These are phyloP conservation scores for Uria aalge DNA, from an alignment of 2,113 vertebrate species.

Conservation along the genomic window DNA sequence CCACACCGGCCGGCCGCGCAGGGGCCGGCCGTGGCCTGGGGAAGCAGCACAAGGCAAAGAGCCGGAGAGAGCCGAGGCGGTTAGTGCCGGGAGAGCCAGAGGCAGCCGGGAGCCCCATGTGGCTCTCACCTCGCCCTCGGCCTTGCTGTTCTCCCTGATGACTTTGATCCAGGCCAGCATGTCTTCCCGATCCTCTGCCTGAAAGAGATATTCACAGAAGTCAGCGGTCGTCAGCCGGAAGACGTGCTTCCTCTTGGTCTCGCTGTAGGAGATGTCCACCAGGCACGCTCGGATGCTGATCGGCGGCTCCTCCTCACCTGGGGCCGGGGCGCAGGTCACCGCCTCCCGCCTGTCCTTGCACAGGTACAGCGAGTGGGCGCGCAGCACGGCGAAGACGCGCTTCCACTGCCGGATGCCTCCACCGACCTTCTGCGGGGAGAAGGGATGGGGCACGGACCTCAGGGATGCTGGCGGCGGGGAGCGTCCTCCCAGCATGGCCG, in stretches of 20 bases:
- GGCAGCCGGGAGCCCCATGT: conserved; percentile 48
- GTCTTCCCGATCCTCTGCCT: conserved; percentile 96
- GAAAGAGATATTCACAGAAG: conserved; percentile 99
- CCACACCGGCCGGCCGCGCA: neutral
- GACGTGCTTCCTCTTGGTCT: conserved; percentile 95
- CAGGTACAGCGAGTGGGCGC: conserved; percentile 89
- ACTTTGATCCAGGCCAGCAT: conserved; percentile 98
- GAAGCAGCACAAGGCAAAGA: conserved; percentile 52
- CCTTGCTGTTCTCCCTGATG: conserved; percentile 94
- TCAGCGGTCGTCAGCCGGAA: conserved; percentile 97
- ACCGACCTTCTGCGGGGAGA: conserved; percentile 88
- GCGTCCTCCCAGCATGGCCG: rapidly evolving
- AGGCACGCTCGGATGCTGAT: conserved; percentile 95
- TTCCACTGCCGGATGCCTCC: conserved; percentile 95
- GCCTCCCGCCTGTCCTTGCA: conserved; percentile 97
- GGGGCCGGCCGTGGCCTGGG: neutral
- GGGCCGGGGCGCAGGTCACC: conserved; percentile 76
- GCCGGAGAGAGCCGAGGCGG: conserved; percentile 45
- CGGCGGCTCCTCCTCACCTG: conserved; percentile 91
- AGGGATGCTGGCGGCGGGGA: neutral
- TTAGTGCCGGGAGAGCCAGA: conserved; percentile 53
- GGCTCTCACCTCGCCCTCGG: conserved; percentile 91
- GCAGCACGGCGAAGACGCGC: conserved; percentile 89
- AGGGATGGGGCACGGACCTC: neutral
- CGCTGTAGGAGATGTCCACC: conserved; percentile 98